phyloP scores from a whole-genome alignment of 2,888 invertebrate genomes.

The Drosophila pseudotalamancana region DNA sequence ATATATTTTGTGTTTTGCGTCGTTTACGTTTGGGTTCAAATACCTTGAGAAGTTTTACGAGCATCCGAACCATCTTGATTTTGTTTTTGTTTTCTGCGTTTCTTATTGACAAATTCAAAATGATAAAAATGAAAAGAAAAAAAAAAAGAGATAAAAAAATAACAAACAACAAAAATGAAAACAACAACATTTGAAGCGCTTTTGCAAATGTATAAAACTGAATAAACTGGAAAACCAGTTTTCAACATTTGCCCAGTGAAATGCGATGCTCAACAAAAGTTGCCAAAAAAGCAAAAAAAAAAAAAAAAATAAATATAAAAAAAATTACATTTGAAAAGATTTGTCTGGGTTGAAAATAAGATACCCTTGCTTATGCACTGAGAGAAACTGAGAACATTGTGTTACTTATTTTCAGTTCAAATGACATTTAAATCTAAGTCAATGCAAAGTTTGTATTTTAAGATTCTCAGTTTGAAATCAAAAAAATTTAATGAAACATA shows the following conservation, averaged over 20 bases:
- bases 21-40: constrained; percentile 61
- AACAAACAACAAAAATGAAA: not conserved
- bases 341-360: not conserved
- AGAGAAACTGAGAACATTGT: not conserved
- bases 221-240: constrained; percentile 72
- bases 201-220: constrained; percentile 61
- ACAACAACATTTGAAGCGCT: constrained; percentile 41
- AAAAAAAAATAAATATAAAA: constrained; percentile 9
- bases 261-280: constrained; percentile 41
- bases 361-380: not conserved
- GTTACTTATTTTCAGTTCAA: not conserved
- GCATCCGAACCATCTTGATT: constrained; percentile 41
- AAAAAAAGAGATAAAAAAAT: constrained; percentile 1
- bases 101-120: constrained; percentile 51
- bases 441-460: too few species aligned
- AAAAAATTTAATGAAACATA: too few species aligned
- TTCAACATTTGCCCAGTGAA: constrained; percentile 57
- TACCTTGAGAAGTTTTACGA: constrained; percentile 59
- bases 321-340: not conserved
- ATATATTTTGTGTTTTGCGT: constrained; percentile 42
- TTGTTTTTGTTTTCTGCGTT: constrained; percentile 33
- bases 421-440: too few species aligned
- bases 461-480: too few species aligned
- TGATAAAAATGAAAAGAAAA: constrained; percentile 21
- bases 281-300: constrained; percentile 29